A percentile compares a stretch with the other conserved stretches of the same genome.
Conservation (phyloP, 2,797 vertebrate species). For the Bovichtus diacanthus region DNA sequence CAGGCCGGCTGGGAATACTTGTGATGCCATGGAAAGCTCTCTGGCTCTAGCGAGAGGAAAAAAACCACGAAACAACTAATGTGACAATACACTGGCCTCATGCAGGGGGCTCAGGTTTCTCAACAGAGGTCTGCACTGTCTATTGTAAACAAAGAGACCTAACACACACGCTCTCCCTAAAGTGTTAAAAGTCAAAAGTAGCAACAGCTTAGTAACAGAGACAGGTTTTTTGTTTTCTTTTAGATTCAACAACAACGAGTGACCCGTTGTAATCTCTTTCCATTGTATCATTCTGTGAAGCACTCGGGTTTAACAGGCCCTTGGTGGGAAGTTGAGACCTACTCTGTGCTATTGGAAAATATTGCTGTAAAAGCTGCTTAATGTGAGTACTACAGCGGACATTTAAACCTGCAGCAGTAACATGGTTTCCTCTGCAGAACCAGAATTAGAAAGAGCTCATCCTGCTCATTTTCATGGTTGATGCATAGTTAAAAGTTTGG, state of each 20-base stretch:
- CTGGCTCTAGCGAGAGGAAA: constrained; percentile 20
- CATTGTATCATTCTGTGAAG: not conserved
- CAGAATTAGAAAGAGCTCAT: not conserved
- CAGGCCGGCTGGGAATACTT: constrained; percentile 14
- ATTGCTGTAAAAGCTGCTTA: not conserved
- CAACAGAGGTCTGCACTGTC: not conserved
- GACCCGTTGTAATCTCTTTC: not conserved
- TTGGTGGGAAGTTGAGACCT: constrained; percentile 1
- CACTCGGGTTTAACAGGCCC: not conserved
- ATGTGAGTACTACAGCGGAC: not conserved
- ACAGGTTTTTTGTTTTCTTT: not conserved
- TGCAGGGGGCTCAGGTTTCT: constrained; percentile 21
- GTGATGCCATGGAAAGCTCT: constrained; percentile 27
- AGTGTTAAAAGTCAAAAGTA: not conserved
- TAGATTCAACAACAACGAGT: not conserved
- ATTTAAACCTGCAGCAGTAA: not conserved
- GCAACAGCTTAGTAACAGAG: not conserved
- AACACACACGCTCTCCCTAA: not conserved
- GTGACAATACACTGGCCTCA: constrained; percentile 35
- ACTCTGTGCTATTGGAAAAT: not conserved
- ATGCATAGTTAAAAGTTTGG: not conserved
- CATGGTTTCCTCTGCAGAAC: not conserved
- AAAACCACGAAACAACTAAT: constrained; percentile 14
- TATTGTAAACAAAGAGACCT: not conserved
- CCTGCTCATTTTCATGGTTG: not conserved